Evolutionary conservation across 2,797 vertebrate genomes (phyloP), one percentile per base, ranked within the genome.

Genomic region (Orientallactaga sibirica): DNA sequence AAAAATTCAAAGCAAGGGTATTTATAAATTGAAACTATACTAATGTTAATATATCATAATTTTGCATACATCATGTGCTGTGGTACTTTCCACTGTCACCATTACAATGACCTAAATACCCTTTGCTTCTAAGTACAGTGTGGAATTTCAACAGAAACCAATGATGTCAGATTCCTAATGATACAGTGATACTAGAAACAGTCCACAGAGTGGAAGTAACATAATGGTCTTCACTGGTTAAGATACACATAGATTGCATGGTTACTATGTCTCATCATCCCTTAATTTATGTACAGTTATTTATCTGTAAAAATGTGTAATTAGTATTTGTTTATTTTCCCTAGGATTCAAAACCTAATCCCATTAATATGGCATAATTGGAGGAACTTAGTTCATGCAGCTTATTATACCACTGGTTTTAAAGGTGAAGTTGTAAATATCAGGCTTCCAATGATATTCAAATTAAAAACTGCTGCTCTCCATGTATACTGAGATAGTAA

Each of bases 81-180:
- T 4, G 10, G 78, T 70, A 58, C 48, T 88, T 62, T 89, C 12
- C 48, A 19, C 62, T 84, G 16, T 94, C 75, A 89, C 27, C 48
- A 86, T 41, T 29, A 88, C 58, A 15, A 52, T 77, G 90, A 86
- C 77, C 20, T 75, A 90, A 92, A 89, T 92, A 74, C n/a, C 62
- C 15, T 89, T 77, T 68, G n/a, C 66, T 71, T 90, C 33, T 27
- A 78, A 93, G 74, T 24, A 61, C 9, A 75, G 41, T 27, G 48
- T 77, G 61, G 71, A 52, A 86, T 94, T 95, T 92, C 78, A 95
- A 80, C 94, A 88, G 78, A 91, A 92, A 90, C 33, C 82, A 78
- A 83, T 97, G 82, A 95, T 91, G 71, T 96, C 95, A 97, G 80
- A 88, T 93, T 90, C 58, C 76, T 94, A 94, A 96, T 90, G 75